Conservation (phyloP, 2,797 vertebrate species). For the Momotus momota region DNA sequence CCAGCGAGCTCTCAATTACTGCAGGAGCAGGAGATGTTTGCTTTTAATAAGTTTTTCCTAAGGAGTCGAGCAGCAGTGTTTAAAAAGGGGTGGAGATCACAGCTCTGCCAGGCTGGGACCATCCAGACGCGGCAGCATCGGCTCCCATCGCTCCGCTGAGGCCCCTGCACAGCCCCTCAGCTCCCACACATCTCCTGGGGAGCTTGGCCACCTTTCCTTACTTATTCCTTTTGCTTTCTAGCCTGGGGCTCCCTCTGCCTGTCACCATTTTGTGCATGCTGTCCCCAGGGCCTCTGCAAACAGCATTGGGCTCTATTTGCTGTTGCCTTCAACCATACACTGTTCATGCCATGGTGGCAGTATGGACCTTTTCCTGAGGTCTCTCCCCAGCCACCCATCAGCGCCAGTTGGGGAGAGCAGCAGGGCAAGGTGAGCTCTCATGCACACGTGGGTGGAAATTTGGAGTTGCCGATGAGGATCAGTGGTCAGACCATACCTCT, state of each 20-base stretch:
- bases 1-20: not conserved
- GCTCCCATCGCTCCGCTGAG: fast-evolving
- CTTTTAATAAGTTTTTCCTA: not conserved
- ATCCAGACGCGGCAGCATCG: fast-evolving
- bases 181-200: not conserved
- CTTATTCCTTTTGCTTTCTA: not conserved
- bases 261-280: fast-evolving
- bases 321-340: fast-evolving
- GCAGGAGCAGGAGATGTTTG: not conserved
- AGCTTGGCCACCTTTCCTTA: not conserved
- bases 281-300: not conserved
- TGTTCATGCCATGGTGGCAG: fast-evolving
- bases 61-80: not conserved
- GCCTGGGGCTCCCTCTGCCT: slow-evolving; percentile 55
- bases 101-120: not conserved
- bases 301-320: not conserved
- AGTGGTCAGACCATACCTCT: fast-evolving
- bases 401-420: not conserved
- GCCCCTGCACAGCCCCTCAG: fast-evolving
- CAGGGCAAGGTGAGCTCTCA: not conserved
- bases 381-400: not conserved
- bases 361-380: not conserved
- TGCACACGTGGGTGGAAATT: fast-evolving
- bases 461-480: fast-evolving
- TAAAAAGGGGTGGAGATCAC: not conserved